Percentiles rank a stretch among this genome's conserved stretches.
Conservation (phyloP, 2,797 vertebrate species). For the Sylvia borin region DNA sequence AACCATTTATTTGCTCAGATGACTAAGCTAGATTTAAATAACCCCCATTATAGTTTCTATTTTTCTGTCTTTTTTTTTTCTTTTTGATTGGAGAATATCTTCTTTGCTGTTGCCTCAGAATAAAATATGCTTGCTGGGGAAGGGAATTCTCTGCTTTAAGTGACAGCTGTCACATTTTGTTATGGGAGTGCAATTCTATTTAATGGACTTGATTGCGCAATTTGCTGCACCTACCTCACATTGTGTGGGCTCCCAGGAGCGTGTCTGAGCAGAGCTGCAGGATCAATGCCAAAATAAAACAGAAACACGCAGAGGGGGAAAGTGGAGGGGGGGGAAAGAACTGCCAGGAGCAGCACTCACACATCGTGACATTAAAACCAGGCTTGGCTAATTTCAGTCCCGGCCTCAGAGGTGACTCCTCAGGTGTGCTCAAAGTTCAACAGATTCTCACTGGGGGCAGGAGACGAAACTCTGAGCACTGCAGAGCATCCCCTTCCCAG, state of each 20-base stretch:
- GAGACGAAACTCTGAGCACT: not conserved
- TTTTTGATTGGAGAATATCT: not conserved
- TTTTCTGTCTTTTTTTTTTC: not conserved
- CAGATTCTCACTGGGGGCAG: not conserved
- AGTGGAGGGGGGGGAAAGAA: not conserved
- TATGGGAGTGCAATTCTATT: slow-evolving; percentile 32
- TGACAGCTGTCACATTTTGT: slow-evolving; percentile 56
- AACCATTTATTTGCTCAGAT: not conserved
- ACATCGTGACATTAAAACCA: not conserved
- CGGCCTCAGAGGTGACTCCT: not conserved
- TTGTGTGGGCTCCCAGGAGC: not conserved
- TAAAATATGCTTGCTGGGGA: not conserved
- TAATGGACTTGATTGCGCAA: slow-evolving; percentile 30
- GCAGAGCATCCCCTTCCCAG: not conserved
- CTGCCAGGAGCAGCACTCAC: fast-evolving
- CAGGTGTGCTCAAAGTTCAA: not conserved
- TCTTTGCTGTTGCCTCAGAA: not conserved
- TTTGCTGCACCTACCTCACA: slow-evolving; percentile 35
- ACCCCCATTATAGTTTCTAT: not conserved
- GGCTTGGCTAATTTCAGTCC: not conserved
- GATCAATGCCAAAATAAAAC: slow-evolving; percentile 12
- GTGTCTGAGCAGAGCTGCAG: not conserved
- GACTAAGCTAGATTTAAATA: slow-evolving; percentile 15
- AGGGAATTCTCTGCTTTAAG: slow-evolving; percentile 13
- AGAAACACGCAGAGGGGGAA: not conserved